Base-by-base conservation (phyloP, 1,140 invertebrate genomes). In the Dinothrombium tinctorium region DNA sequence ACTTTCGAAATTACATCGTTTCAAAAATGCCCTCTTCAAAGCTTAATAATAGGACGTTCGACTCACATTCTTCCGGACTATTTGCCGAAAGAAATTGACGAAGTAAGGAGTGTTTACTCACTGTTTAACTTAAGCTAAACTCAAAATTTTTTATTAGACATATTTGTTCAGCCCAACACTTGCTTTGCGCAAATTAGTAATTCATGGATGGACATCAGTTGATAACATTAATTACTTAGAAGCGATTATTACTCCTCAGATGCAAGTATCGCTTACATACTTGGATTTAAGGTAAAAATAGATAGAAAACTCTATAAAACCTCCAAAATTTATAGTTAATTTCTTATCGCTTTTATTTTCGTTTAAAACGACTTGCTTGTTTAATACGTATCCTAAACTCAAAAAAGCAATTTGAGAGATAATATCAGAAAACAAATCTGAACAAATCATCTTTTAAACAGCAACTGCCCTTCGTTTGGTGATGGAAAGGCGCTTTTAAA, bases 251-350 rank as follows among this genome's bases (percentile, higher is more conserved):
- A 15, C 48, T 8, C 39, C 42, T 31, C 12, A n/a, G 14, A 36
- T 41, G 22, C 25, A 24, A 15, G 11, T 4, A 37, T 20, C 36
- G 6, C 23, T 46, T 23, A 35, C 41, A 7, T 38, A 44, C 22
- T 31, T 47, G 14, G 46, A 47, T 42, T 28, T 47, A 14, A 45
- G 42, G 12, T 9, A 20, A 38, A 11, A n/a, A 3, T 11, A 29
- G 28, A 29, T n/a, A n/a, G 12, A n/a, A 4, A 29, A 4, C 12
- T n/a, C 28, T 29, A 11, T 29, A 11, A 29, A n/a, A n/a, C 28
- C 15, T 22, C 24, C 14, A n/a, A 38, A 20, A 14, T n/a, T 8
- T 21, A 6, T 8, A n/a, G 15, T 38, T 2, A 38, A n/a, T 38
- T 38, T 20, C n/a, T 22, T 23, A 24, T 20, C n/a, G 8, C 15